Evolutionary conservation across 2,797 vertebrate genomes (phyloP).

Genomic region (Myiotriccus ornatus): DNA sequence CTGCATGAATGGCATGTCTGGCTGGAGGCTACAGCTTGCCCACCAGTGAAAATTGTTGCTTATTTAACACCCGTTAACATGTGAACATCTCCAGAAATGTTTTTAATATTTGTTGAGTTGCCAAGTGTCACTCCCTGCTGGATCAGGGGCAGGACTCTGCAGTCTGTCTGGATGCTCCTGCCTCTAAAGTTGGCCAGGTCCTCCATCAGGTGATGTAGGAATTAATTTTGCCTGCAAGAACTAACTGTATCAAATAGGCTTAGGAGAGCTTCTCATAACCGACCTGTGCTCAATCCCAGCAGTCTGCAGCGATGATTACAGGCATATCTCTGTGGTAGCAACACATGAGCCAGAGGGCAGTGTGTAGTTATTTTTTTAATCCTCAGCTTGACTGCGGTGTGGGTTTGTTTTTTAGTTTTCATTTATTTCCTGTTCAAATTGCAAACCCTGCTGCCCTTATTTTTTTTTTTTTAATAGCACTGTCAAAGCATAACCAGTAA

Average conservation of each 20-base stretch:
- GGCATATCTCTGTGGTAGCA: conserved; percentile 41
- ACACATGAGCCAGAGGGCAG: conserved; percentile 57
- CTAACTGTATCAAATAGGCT: conserved; percentile 36
- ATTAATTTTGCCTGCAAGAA: conserved; percentile 52
- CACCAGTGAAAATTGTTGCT: not conserved
- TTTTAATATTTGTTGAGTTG: conserved; percentile 3
- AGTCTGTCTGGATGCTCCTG: not conserved
- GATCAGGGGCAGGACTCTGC: not conserved
- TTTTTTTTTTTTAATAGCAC: not conserved
- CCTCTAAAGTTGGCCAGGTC: not conserved
- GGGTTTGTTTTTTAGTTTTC: conserved; percentile 47
- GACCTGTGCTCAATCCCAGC: conserved; percentile 30
- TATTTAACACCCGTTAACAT: conserved; percentile 30
- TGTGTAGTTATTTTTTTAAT: conserved; percentile 61
- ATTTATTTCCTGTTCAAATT: conserved; percentile 60
- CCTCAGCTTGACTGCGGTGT: conserved; percentile 16
- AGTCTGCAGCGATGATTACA: conserved; percentile 31
- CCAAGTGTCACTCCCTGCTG: not conserved
- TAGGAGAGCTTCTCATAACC: conserved; percentile 27
- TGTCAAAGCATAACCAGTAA: conserved; percentile 2
- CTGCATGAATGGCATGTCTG: not conserved
- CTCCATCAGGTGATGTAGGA: conserved; percentile 32
- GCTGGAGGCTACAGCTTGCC: conserved; percentile 18
- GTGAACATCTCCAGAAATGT: not conserved
- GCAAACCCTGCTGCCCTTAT: conserved; percentile 4